phyloP scores from a whole-genome alignment of 2,888 invertebrate species.

The Halictus ligatus region DNA sequence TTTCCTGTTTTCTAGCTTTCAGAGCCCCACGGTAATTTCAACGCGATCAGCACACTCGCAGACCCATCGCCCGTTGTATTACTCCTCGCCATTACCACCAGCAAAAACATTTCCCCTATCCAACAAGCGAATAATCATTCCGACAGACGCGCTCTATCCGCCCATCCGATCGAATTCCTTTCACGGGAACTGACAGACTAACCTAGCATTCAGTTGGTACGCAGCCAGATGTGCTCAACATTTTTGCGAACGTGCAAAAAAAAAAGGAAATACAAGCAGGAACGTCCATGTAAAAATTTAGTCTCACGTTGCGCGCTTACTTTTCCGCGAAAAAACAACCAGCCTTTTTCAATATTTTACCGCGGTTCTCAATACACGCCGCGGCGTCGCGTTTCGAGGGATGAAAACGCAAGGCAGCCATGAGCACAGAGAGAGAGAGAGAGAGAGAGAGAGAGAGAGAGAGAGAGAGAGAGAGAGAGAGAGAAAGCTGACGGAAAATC shows the following conservation, averaged over 20 bases:
- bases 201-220: not conserved
- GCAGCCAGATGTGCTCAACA: not conserved
- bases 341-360: not conserved
- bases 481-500: not conserved
- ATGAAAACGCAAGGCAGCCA: not conserved
- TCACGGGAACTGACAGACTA: not conserved
- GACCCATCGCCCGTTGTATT: not conserved
- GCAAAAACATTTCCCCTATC: not conserved
- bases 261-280: not conserved
- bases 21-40: not conserved
- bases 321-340: not conserved
- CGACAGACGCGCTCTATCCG: not conserved
- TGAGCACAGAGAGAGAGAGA: too few relatives aligned
- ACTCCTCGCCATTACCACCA: not conserved
- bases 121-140: not conserved
- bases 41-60: not conserved
- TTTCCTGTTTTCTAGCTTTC: not conserved
- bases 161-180: not conserved
- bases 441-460: too few relatives aligned
- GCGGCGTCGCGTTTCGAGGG: not conserved
- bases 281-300: not conserved
- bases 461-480: not conserved
- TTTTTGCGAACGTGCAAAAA: not conserved
- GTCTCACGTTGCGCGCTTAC: not conserved
- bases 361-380: not conserved